Base-by-base conservation (phyloP, 1,140 invertebrate genomes). In the Phymorhynchus buccinoides region DNA sequence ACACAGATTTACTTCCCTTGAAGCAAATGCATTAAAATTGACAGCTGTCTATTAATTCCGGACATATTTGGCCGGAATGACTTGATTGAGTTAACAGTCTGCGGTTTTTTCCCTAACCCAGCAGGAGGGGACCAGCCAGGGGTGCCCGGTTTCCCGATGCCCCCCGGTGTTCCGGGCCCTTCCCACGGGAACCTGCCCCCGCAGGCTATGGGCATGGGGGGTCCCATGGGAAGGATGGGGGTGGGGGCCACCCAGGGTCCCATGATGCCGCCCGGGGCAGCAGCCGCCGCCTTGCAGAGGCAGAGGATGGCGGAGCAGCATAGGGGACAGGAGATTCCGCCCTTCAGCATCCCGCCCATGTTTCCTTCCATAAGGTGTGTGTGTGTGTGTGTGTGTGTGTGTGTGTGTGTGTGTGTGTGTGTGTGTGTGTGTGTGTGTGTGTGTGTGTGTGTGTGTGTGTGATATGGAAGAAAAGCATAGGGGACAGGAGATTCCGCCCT, bases 131-230 rank as follows among this genome's bases (percentile, higher is more conserved):
- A 62, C 18, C 56, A 62, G 6, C 56, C 22, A 62, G 7, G 56
- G 0, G 56, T 62, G 52, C 83, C 80, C 32, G 48, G 48, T 35
- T 68, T 85, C 81, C 78, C 62, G 9, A 35, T 87, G 41, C 86
- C 84, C 7, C 62, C 84, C 16, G 56, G 80, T 27, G 80, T 85
- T 56, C 71, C 86, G 3, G 84, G 77, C n/a, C 80, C 84, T 42
- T 66, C 84, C 30, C 84, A 87, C 35, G 32, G 73, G 16, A 42
- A 68, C 52, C 71, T 87, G 78, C 56, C 62, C 6, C 66, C 84
- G 27, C 52, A 85, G 9, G 81, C 37, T 9, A 16, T 32, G 30
- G 37, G 35, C 27, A 80, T 85, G 48, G 75, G 44, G 0, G 41
- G 52, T 41, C 68, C 80, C 27, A 80, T 85, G 48, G 75, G 44